Percentiles rank a stretch among this genome's conserved stretches.
These are phyloP conservation scores for Cephus pulcher DNA, from an alignment of 2,888 invertebrate genomes.

Conservation along the genomic window DNA sequence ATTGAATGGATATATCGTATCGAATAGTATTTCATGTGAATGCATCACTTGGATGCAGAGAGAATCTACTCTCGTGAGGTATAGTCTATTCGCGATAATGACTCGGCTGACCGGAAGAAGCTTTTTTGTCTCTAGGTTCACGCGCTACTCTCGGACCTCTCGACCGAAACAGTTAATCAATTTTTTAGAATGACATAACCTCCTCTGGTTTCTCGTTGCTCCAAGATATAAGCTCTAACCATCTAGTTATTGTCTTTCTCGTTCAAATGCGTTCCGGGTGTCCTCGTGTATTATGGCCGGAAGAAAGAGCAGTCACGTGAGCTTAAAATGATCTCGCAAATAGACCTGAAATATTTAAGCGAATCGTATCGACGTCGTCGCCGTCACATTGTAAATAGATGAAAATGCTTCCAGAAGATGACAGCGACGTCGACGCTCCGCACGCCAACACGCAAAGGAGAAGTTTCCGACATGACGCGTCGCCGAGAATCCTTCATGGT, in stretches of 20 bases:
- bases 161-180: background rate
- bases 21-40: background rate
- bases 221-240: too few species aligned
- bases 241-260: too few species aligned
- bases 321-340: too few species aligned
- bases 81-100: too few species aligned
- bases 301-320: too few species aligned
- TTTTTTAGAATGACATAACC: too few species aligned
- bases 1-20: background rate
- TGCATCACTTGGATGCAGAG: background rate
- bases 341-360: background rate
- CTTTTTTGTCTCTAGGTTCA: background rate
- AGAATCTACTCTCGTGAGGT: background rate
- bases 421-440: background rate
- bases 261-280: too few species aligned
- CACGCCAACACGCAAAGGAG: background rate
- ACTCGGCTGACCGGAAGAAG: too few species aligned
- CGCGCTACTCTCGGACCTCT: background rate
- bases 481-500: constrained; percentile 10
- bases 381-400: background rate
- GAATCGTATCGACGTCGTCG: background rate
- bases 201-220: too few species aligned
- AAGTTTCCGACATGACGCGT: background rate
- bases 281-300: too few species aligned
- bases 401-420: too few species aligned